A percentile compares a stretch with the other conserved stretches of the same genome.
These are phyloP conservation scores for Asobara japonica DNA, from an alignment of 1,140 invertebrate genomes.

Conservation along the genomic window DNA sequence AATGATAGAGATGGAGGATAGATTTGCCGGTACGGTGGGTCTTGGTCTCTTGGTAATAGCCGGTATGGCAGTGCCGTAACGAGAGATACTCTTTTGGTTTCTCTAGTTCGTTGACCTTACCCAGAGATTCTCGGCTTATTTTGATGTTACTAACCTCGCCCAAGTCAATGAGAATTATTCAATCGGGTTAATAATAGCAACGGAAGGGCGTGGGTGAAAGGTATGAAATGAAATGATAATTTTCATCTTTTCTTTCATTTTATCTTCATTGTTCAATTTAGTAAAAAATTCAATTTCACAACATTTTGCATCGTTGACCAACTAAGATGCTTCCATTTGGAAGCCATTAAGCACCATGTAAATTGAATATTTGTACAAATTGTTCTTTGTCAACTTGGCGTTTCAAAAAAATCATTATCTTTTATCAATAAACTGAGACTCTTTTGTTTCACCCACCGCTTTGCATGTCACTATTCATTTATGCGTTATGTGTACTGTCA, in stretches of 20 bases:
- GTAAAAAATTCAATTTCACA: no score
- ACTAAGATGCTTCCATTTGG: no score
- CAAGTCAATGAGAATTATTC: slow-evolving; percentile 36
- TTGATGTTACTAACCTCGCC: slow-evolving; percentile 56
- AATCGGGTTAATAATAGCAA: neutral
- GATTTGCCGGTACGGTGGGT: slow-evolving; percentile 15
- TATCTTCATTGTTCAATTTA: no score
- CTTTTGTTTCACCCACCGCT: slow-evolving; percentile 33
- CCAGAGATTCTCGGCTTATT: slow-evolving; percentile 38
- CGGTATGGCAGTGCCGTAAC: slow-evolving; percentile 44
- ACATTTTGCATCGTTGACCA: no score
- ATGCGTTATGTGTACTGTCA: neutral
- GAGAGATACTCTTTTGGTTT: slow-evolving; percentile 45
- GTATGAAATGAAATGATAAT: no score
- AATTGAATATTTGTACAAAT: no score
- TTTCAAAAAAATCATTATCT: no score
- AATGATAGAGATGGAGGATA: slow-evolving; percentile 14
- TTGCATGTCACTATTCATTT: neutral
- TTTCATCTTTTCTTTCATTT: no score
- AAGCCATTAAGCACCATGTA: no score
- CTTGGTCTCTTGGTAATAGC: slow-evolving; percentile 45
- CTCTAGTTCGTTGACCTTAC: slow-evolving; percentile 61
- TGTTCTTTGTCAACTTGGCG: no score
- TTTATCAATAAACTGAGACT: no score
- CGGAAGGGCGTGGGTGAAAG: neutral